Conservation (phyloP, 2,113 vertebrate genomes). For the Psephotus haematonotus region DNA sequence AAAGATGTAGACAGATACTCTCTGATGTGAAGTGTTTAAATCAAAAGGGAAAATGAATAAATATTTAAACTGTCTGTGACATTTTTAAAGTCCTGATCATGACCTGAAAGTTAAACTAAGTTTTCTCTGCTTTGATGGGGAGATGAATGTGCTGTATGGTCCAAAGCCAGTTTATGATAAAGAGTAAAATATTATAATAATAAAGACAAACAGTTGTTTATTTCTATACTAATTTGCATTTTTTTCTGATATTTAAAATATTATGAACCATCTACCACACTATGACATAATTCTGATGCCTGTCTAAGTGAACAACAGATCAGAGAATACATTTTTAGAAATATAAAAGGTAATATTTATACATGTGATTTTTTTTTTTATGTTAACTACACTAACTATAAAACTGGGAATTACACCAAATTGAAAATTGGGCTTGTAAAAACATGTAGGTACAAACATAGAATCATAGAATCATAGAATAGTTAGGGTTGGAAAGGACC, state of each 20-base stretch:
- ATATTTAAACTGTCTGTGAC: background rate
- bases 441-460: background rate
- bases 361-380: background rate
- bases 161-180: background rate
- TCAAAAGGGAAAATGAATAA: background rate
- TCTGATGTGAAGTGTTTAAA: background rate
- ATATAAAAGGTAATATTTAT: fast-evolving
- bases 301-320: background rate
- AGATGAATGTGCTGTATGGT: background rate
- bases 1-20: background rate
- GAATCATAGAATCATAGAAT: too few relatives aligned
- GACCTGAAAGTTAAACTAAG: slow-evolving; percentile 15
- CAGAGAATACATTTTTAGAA: background rate
- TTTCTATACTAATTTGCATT: background rate
- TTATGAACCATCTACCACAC: background rate
- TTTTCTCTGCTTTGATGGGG: background rate
- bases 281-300: background rate
- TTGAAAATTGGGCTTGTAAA: background rate
- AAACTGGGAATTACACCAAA: background rate
- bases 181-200: background rate
- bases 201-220: background rate
- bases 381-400: background rate
- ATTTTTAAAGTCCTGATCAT: slow-evolving; percentile 1
- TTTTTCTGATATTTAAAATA: background rate
- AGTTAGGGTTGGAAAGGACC: too few relatives aligned